Percentiles rank a stretch among this genome's conserved stretches.
phyloP scores from a whole-genome alignment of 2,113 vertebrate genomes.

The Protomyctophum bolini region DNA sequence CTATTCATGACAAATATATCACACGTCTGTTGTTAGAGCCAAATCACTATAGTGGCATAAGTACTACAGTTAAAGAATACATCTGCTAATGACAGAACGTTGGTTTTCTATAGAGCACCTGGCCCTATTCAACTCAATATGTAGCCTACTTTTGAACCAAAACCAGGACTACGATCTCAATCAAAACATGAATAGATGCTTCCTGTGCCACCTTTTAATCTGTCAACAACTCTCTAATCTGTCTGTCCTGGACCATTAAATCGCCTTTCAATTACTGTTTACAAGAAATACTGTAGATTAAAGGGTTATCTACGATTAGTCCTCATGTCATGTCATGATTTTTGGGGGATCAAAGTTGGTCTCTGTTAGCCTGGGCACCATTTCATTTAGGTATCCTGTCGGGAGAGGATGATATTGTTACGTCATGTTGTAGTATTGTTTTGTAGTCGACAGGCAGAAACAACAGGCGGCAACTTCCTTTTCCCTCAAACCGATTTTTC shows the following conservation, averaged over 20 bases:
- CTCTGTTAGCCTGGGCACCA: no score
- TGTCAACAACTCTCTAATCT: no score
- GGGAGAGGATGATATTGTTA: no score
- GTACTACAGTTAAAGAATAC: not conserved
- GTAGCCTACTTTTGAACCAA: not conserved
- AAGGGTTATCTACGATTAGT: not conserved
- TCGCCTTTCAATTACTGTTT: no score
- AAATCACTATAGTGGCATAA: not conserved
- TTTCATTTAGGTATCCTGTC: no score
- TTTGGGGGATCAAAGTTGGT: not conserved
- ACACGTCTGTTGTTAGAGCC: not conserved
- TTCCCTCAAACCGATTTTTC: no score
- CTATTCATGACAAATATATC: not conserved
- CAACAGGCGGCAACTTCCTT: no score
- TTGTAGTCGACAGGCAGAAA: no score
- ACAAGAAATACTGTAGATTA: no score
- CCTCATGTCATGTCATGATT: not conserved
- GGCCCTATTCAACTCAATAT: not conserved
- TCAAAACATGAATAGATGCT: not conserved
- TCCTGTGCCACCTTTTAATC: constrained; percentile 1
- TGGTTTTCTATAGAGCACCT: not conserved
- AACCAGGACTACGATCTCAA: not conserved
- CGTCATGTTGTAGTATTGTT: no score
- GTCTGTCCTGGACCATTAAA: no score
- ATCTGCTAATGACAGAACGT: not conserved